Base-by-base conservation (phyloP, 2,113 vertebrate species). In the Pardalotus punctatus region DNA sequence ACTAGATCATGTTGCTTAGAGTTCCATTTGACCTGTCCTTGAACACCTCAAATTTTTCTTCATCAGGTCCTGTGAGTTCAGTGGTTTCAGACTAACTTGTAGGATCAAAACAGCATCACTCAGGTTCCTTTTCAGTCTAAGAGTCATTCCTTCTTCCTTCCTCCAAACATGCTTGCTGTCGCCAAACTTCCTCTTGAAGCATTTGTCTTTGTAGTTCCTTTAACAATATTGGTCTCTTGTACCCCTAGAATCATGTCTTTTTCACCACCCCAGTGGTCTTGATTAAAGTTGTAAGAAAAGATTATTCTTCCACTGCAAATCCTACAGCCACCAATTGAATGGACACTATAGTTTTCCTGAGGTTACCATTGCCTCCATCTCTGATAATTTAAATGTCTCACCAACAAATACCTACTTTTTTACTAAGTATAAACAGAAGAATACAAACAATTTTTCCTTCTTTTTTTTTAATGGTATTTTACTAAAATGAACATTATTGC, bases 61-160 rank as follows among this genome's bases (percentile, higher is more conserved):
- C 98, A 70, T 99, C 99, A 96, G 99, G 99, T 58, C 98, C 99
- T 60, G 98, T 99, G 48, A 99, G 98, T 84, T 99, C 98, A 84
- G 98, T 99, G 13, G 99, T 99, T 97, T 99, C 99, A 10, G 99
- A 99, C 95, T 99, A 98, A 96, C 99, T 99, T 38, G 98, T 99
- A 57, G 98, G 98, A 80, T 99, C 98, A 35, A 95, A 98, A 62
- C 98, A 99, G 92, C 99, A 99, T 99, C 99, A 99, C 77, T 99
- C 98, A 2, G 98, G 98, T 70, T 99, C 98, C 79, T 99, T 99
- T 86, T 99, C 99, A 25, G 98, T 98, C 81, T 99, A 99, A 4
- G 98, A 99, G 89, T 99, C 99, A 86, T 99, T 99, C 94, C 99
- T 98, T 97, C 98, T 98, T 50, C 99, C 98, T 89, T 99, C 99